These are phyloP conservation scores for Bactericera cockerelli DNA, from an alignment of 1,140 invertebrate species.

Conservation along the genomic window DNA sequence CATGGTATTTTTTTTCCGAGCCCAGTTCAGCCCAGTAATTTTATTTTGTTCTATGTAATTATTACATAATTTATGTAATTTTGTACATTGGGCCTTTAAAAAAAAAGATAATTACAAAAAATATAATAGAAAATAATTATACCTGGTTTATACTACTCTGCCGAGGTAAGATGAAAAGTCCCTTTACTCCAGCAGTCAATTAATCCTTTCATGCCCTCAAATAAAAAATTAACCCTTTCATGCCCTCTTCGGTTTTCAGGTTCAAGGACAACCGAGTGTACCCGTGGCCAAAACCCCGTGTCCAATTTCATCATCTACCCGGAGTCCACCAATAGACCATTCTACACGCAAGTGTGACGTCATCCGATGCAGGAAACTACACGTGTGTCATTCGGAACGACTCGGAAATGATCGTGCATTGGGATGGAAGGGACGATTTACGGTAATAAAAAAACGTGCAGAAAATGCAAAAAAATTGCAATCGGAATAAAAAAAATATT, in stretches of 20 bases:
- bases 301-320: slow-evolving; percentile 56
- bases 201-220: too few relatives aligned
- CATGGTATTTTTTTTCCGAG: too few relatives aligned
- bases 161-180: too few relatives aligned
- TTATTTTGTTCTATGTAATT: too few relatives aligned
- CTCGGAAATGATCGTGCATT: slow-evolving; percentile 42
- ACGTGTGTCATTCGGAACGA: slow-evolving; percentile 53
- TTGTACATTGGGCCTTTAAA: too few relatives aligned
- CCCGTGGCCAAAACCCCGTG: slow-evolving; percentile 46
- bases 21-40: too few relatives aligned
- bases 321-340: slow-evolving; percentile 57
- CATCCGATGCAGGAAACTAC: slow-evolving; percentile 50
- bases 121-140: too few relatives aligned
- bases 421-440: slow-evolving; percentile 45
- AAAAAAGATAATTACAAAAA: too few relatives aligned
- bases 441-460: slow-evolving; percentile 39
- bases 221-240: slow-evolving; percentile 35
- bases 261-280: slow-evolving; percentile 57
- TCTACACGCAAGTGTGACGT: slow-evolving; percentile 47
- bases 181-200: too few relatives aligned
- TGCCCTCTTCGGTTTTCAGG: slow-evolving; percentile 41
- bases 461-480: background rate
- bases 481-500: slow-evolving; percentile 19
- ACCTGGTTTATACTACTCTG: too few relatives aligned
- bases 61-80: too few relatives aligned